Evolutionary conservation across 2,888 invertebrate species (phyloP).

Genomic region (Cremastobaeus sp.): DNA sequence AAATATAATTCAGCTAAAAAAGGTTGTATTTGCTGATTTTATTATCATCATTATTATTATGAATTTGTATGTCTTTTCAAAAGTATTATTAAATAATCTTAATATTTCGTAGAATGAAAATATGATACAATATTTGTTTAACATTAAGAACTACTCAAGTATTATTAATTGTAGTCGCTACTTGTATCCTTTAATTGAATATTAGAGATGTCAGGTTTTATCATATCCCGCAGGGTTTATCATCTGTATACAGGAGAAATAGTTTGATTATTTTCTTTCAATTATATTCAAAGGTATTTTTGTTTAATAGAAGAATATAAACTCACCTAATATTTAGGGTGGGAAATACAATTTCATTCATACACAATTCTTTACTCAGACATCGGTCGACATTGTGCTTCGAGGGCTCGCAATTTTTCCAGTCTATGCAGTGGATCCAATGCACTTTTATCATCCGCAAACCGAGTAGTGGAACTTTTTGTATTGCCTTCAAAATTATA

Average conservation of each 20-base stretch:
- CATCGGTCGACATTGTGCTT: conserved; percentile 72
- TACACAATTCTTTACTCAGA: conserved; percentile 67
- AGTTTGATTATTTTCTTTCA: too few relatives aligned
- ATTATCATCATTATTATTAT: conserved; percentile 2
- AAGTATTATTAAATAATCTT: conserved; percentile 53
- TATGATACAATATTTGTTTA: conserved; percentile 47
- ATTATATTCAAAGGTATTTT: too few relatives aligned
- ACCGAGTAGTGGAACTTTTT: conserved; percentile 56
- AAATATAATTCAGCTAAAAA: conserved; percentile 58
- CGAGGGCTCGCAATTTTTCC: conserved; percentile 73
- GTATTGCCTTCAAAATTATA: conserved; percentile 6
- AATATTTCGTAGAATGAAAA: conserved; percentile 37
- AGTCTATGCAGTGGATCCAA: conserved; percentile 75
- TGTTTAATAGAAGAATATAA: neutral
- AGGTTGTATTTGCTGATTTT: conserved; percentile 15
- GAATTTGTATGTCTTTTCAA: conserved; percentile 38
- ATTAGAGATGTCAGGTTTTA: conserved; percentile 61
- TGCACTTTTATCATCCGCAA: conserved; percentile 68
- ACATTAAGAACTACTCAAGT: conserved; percentile 49
- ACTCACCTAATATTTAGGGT: conserved; percentile 41
- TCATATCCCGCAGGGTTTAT: conserved; percentile 26
- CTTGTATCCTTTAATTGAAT: conserved; percentile 67
- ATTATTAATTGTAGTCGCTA: conserved; percentile 65
- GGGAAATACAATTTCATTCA: conserved; percentile 37
- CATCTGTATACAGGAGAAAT: neutral